These are phyloP conservation scores for Ochotona princeps DNA, from an alignment of 2,113 vertebrate species.

Conservation along the genomic window DNA sequence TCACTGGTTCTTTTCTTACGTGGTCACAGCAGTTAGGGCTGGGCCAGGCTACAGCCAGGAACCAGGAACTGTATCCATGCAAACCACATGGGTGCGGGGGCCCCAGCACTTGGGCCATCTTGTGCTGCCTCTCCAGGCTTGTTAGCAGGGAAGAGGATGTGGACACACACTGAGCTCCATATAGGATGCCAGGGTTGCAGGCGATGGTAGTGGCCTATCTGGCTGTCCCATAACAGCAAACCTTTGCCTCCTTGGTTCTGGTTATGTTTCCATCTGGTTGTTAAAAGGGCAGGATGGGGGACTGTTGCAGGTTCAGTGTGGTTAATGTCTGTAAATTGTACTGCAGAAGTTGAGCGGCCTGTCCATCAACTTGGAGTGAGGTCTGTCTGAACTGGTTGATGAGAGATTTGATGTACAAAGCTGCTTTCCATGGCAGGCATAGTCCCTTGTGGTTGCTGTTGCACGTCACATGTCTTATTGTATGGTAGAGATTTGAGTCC, in stretches of 20 bases:
- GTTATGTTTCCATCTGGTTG: slow-evolving; percentile 42
- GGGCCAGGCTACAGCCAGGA: no score
- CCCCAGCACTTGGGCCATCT: no score
- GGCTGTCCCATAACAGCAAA: slow-evolving; percentile 23
- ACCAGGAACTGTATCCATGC: no score
- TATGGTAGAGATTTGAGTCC: slow-evolving; percentile 14
- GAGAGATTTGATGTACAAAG: background rate
- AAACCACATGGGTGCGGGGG: no score
- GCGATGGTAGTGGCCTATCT: no score
- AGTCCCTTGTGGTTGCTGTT: slow-evolving; percentile 31
- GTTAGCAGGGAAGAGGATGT: no score
- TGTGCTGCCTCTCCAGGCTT: no score
- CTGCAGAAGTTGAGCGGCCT: slow-evolving; percentile 6
- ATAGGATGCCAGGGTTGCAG: no score
- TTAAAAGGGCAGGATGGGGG: background rate
- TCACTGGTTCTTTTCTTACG: no score
- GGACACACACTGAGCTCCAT: no score
- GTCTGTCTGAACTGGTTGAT: background rate
- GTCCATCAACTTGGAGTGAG: background rate
- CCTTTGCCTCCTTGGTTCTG: background rate
- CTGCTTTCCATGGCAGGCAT: background rate
- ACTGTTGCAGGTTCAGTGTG: slow-evolving; percentile 31
- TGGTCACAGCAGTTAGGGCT: no score
- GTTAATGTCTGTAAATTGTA: slow-evolving; percentile 54
- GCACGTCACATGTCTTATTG: background rate